Base-by-base conservation (phyloP, 2,888 invertebrate species). In the Piscicola geometra region DNA sequence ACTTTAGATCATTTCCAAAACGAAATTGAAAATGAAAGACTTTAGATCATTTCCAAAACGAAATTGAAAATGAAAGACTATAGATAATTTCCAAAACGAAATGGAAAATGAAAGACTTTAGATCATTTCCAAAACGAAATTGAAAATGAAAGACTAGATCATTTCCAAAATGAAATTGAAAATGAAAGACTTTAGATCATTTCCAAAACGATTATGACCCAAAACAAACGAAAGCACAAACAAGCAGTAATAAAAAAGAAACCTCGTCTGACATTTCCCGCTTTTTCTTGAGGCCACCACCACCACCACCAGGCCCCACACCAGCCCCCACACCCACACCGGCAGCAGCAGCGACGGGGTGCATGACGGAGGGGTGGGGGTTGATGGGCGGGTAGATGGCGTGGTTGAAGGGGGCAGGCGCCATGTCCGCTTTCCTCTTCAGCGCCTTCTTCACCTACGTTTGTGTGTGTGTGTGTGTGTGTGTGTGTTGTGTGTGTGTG, bases 361-460 rank as follows among this genome's bases (percentile, higher is more conserved):
- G 67, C 56, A 71, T 35, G 76, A 72, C 30, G 36, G 33, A 32
- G 41, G 25, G 25, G 50, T 32, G 71, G 1, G 28, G 33, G 35
- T 33, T 35, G 28, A 35, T 64, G 15, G 73, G 41, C 0, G 32
- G 32, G 36, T 73, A 35, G 36, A 35, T 9, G 21, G 47, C 9
- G 25, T 32, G 28, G 28, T 2, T 28, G 1, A 64, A 73, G 15
- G 73, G 60, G 0, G 93, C 93, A 76, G 95, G 95, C 30, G 94
- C 95, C 75, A 96, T 95, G 86, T 98, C 98, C 80, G 97, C 97
- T 92, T 98, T 98, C 90, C 98, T 92, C 87, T 97, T 97, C 82
- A 97, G 94, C 78, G 94, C 94, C 86, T 94, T 94, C 88, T 94
- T 93, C 66, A 81, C 81, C 83, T 84, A 75, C 12, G 47, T n/a